Percentiles rank a stretch among this genome's conserved stretches.
phyloP scores from a whole-genome alignment of 64 coral and sea anemone species.

The Trachythela sp. region DNA sequence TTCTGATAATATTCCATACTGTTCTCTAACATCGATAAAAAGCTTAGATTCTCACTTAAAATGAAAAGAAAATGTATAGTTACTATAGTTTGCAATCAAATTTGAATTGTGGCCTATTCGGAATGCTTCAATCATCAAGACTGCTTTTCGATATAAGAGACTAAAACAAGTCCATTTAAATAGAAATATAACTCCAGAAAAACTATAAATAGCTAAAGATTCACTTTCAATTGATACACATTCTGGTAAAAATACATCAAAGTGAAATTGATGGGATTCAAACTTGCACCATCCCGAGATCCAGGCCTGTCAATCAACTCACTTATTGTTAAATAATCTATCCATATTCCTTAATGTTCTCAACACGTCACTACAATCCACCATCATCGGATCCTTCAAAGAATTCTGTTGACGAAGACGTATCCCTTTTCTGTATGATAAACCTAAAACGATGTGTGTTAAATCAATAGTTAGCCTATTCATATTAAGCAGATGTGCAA shows the following conservation, averaged over 20 bases:
- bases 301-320: not conserved
- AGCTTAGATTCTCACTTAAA: not conserved
- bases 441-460: slow-evolving; percentile 65
- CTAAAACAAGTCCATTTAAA: no score
- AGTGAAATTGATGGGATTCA: not conserved
- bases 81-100: no score
- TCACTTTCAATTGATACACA: no score
- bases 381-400: slow-evolving; percentile 60
- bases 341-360: not conserved
- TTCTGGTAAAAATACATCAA: not conserved
- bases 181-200: no score
- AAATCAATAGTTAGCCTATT: no score
- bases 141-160: no score
- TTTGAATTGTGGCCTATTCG: no score
- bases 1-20: not conserved
- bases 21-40: not conserved
- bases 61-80: not conserved
- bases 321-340: not conserved
- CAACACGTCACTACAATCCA: slow-evolving; percentile 43
- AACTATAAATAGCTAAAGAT: no score
- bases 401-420: slow-evolving; percentile 38
- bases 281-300: no score
- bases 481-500: no score
- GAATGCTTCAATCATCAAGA: no score
- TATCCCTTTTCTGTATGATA: slow-evolving; percentile 87